Evolutionary conservation across 2,113 vertebrate species (phyloP).

Genomic region (Gila orcuttii): DNA sequence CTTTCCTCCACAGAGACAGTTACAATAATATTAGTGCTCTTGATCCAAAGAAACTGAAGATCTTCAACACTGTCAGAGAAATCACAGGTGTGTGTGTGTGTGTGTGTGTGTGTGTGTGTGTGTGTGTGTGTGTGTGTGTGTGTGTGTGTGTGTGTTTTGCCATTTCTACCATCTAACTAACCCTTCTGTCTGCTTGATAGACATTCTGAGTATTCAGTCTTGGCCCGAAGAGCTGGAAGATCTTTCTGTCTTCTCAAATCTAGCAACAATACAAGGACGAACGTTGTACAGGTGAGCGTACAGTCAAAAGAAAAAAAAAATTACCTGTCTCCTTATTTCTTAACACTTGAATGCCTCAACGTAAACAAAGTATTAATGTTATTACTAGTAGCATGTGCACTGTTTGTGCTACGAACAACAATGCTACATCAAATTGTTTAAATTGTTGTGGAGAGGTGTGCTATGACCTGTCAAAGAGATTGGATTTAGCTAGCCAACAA

Average conservation of each 20-base stretch:
- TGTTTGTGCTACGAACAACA: neutral
- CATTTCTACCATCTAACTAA: conserved; percentile 3
- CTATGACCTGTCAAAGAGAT: neutral
- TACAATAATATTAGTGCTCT: conserved; percentile 77
- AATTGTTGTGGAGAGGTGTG: neutral
- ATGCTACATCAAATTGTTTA: too few species aligned
- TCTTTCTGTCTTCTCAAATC: conserved; percentile 94
- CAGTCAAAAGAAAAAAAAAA: neutral
- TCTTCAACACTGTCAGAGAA: conserved; percentile 88
- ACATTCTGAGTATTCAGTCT: conserved; percentile 88
- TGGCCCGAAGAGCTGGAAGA: conserved; percentile 90
- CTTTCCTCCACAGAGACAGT: conserved; percentile 73
- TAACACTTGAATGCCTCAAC: neutral
- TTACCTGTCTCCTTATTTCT: neutral
- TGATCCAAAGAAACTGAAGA: conserved; percentile 88
- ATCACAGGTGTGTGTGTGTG: conserved; percentile 81
- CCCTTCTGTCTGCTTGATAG: conserved; percentile 65
- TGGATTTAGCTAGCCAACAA: neutral
- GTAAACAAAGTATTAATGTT: neutral
- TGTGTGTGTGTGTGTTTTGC: neutral
- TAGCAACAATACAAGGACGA: conserved; percentile 88
- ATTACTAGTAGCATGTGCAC: neutral
- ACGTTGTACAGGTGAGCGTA: conserved; percentile 83
- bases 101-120: too few species aligned
- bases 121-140: neutral